phyloP scores from a whole-genome alignment of 2,113 vertebrate species.

The Toxotes jaculatrix region DNA sequence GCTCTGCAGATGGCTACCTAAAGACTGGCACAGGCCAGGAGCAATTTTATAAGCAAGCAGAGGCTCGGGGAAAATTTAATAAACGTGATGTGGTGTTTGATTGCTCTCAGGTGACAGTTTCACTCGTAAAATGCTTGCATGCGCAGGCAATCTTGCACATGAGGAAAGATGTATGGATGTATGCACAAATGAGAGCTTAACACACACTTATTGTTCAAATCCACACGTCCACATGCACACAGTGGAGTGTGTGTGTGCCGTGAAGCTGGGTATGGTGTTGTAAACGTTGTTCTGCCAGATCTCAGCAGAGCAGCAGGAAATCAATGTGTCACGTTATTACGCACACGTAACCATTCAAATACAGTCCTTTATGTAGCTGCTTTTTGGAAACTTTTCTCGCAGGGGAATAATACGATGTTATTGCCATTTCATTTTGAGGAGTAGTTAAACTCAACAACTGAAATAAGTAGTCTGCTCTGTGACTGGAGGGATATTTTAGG shows the following conservation, averaged over 20 bases:
- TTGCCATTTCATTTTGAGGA: background rate
- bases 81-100: conserved; percentile 53
- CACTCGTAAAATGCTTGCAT: conserved; percentile 32
- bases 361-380: background rate
- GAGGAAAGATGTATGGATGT: background rate
- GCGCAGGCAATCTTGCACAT: conserved; percentile 18
- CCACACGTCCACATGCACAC: background rate
- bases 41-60: conserved; percentile 31
- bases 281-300: background rate
- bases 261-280: conserved; percentile 1
- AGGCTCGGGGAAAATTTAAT: conserved; percentile 33
- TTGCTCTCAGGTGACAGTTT: conserved; percentile 48
- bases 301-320: background rate
- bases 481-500: background rate
- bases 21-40: background rate
- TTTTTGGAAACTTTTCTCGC: no score
- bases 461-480: background rate
- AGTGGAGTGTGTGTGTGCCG: conserved; percentile 1
- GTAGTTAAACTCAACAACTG: background rate
- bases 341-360: conserved; percentile 1
- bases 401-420: no score
- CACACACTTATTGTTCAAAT: background rate
- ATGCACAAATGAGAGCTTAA: background rate
- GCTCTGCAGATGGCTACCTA: conserved; percentile 34
- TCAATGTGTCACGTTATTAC: conserved; percentile 10